Conservation (phyloP, 2,888 invertebrate species). For the Eristalis arbustorum region DNA sequence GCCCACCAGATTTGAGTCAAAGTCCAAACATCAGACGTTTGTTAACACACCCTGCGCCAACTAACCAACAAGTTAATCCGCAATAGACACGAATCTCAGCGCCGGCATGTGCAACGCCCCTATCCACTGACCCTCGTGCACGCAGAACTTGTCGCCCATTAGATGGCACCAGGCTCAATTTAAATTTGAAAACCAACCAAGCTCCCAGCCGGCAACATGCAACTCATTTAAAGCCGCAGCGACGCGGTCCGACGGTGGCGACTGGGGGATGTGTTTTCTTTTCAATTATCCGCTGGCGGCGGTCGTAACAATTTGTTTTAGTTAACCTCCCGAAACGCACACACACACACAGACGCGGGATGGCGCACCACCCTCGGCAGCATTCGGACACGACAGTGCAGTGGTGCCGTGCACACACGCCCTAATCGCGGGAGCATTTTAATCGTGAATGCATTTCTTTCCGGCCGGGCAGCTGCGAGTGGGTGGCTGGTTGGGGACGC, state of each 20-base stretch:
- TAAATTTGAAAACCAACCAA: neutral
- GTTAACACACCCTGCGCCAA: neutral
- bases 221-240: neutral
- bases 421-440: constrained; percentile 36
- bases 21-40: neutral
- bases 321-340: constrained; percentile 45
- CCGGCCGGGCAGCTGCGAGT: constrained; percentile 7
- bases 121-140: neutral
- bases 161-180: neutral
- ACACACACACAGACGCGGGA: neutral
- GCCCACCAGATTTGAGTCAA: no score
- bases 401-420: neutral
- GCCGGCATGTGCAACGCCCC: neutral
- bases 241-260: neutral
- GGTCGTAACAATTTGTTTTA: constrained; percentile 56
- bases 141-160: neutral
- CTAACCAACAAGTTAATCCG: neutral
- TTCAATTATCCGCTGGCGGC: constrained; percentile 50
- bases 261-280: constrained; percentile 14
- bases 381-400: constrained; percentile 40
- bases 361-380: constrained; percentile 30
- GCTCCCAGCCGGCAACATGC: neutral
- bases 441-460: constrained; percentile 49
- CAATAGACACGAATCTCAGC: neutral
- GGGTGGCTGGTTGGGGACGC: neutral